phyloP scores from a whole-genome alignment of 1,140 invertebrate genomes.

The Scylla paramamosain region DNA sequence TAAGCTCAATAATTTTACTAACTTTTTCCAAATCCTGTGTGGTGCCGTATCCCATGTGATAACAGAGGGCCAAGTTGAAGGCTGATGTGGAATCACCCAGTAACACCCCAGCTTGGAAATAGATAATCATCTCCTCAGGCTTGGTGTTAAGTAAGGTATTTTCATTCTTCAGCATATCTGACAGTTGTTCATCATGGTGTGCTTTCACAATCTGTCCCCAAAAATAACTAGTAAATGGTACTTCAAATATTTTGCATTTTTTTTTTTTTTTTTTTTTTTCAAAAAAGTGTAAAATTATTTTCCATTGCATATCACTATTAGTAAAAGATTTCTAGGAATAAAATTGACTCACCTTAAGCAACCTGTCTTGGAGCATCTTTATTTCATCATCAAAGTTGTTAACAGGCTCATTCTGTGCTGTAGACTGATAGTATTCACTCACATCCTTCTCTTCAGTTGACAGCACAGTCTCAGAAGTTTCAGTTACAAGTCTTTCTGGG shows the following conservation, averaged over 20 bases:
- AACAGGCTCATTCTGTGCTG: neutral
- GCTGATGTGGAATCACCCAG: slow-evolving; percentile 37
- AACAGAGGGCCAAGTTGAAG: slow-evolving; percentile 67
- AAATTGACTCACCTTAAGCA: neutral
- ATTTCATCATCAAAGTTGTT: neutral
- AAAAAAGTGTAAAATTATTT: neutral
- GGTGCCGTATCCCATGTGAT: slow-evolving; percentile 53
- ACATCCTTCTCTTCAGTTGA: neutral
- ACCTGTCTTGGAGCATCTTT: neutral
- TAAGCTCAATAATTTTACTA: neutral
- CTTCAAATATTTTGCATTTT: neutral
- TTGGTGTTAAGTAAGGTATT: neutral
- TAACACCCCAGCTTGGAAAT: slow-evolving; percentile 55
- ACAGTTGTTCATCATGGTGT: slow-evolving; percentile 35
- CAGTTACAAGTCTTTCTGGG: neutral
- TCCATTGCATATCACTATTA: neutral
- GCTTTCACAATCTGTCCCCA: slow-evolving; percentile 52
- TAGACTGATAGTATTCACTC: neutral
- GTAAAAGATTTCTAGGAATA: neutral
- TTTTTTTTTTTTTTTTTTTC: neutral
- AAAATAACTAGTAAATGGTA: neutral
- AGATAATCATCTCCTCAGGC: neutral
- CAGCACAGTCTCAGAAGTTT: neutral
- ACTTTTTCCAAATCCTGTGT: slow-evolving; percentile 56
- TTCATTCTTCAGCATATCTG: neutral